phyloP scores from a whole-genome alignment of 2,113 vertebrate genomes.

The Percina caprodes region DNA sequence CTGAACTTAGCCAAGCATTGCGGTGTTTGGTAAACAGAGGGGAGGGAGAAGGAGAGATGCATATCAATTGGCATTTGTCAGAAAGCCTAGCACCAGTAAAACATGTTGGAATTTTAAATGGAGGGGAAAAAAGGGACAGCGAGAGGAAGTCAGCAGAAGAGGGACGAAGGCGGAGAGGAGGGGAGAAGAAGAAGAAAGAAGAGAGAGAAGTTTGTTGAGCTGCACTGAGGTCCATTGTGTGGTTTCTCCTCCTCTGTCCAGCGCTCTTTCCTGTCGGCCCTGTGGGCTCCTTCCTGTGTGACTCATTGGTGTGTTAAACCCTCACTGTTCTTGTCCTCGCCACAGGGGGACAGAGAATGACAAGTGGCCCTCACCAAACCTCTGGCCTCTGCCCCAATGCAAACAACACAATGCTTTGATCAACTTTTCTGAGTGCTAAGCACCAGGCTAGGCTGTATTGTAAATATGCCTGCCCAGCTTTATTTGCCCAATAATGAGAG shows the following conservation, averaged over 20 bases:
- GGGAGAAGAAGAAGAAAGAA: slow-evolving; percentile 43
- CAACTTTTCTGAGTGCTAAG: slow-evolving; percentile 41
- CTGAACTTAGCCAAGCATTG: slow-evolving; percentile 48
- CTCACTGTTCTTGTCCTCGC: slow-evolving; percentile 48
- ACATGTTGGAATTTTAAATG: slow-evolving; percentile 59
- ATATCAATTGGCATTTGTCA: slow-evolving; percentile 55
- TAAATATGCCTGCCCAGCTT: slow-evolving; percentile 73
- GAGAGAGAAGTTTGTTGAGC: slow-evolving; percentile 66
- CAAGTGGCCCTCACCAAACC: slow-evolving; percentile 64
- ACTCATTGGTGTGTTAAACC: slow-evolving; percentile 59
- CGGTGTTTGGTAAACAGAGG: slow-evolving; percentile 8
- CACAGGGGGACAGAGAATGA: slow-evolving; percentile 55
- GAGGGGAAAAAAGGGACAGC: slow-evolving; percentile 36
- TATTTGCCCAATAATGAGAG: slow-evolving; percentile 74
- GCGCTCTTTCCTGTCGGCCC: slow-evolving; percentile 61
- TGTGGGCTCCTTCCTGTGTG: slow-evolving; percentile 72
- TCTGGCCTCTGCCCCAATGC: slow-evolving; percentile 40
- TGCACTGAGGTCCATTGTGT: slow-evolving; percentile 73
- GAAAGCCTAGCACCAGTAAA: slow-evolving; percentile 35
- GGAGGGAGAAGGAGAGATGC: slow-evolving; percentile 29
- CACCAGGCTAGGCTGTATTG: slow-evolving; percentile 52
- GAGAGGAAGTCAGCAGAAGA: slow-evolving; percentile 32
- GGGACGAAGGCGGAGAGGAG: slow-evolving; percentile 11
- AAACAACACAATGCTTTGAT: slow-evolving; percentile 67
- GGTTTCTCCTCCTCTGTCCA: slow-evolving; percentile 53